Evolutionary conservation across 2,797 vertebrate species (phyloP).

Genomic region (Rhabdomys pumilio): DNA sequence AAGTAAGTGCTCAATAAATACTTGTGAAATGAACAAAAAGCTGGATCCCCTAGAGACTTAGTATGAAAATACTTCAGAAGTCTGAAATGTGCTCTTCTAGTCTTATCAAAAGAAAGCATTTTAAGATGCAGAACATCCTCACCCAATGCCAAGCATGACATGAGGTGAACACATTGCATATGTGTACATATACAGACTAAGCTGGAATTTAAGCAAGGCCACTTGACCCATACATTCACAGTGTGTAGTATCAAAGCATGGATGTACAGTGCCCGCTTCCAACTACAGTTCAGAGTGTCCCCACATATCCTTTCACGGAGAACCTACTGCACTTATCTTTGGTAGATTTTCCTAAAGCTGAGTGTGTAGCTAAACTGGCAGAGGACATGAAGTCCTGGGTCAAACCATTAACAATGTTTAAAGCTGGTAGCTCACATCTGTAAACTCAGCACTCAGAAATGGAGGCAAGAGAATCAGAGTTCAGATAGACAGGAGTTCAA

Average conservation of each 20-base stretch:
- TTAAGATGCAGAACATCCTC: conserved; percentile 15
- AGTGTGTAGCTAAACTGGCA: background rate
- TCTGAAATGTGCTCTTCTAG: background rate
- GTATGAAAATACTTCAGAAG: background rate
- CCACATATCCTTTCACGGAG: background rate
- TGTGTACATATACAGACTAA: background rate
- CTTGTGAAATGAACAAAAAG: background rate
- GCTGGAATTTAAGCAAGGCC: conserved; percentile 17
- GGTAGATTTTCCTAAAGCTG: background rate
- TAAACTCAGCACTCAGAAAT: background rate
- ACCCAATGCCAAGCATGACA: background rate
- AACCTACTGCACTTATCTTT: background rate
- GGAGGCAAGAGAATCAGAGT: background rate
- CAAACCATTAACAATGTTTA: background rate
- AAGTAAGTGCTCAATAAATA: conserved; percentile 22
- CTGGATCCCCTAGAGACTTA: background rate
- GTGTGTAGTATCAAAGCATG: background rate
- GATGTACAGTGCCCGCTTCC: background rate
- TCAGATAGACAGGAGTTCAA: background rate
- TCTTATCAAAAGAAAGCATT: conserved; percentile 17
- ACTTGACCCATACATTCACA: background rate
- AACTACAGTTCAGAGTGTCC: background rate
- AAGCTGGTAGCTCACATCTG: background rate
- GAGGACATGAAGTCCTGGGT: background rate
- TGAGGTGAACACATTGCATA: background rate